Evolutionary conservation across 2,113 vertebrate genomes (phyloP), one percentile per base, ranked within the genome.

Genomic region (Atlantisia rogersi): DNA sequence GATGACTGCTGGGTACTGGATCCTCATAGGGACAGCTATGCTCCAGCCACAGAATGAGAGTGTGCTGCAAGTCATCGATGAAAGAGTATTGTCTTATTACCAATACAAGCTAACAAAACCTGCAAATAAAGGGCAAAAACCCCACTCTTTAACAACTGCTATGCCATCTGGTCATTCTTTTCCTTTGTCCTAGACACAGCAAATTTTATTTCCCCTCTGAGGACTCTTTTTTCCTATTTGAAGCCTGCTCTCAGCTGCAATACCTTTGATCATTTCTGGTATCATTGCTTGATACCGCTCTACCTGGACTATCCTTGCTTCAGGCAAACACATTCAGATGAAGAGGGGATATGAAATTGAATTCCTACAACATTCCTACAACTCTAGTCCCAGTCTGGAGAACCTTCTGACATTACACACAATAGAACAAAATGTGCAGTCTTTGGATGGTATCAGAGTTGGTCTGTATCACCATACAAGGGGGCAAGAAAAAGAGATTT

Each of bases 31-130:
- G 22, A 29, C 52, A 80, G 60, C 71, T 62, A 2, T 56, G 50
- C 62, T 85, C 17, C 63, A 56, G 29, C 53, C 53, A 40, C 15
- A 19, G 74, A 85, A 82, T 67, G 42, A 89, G 31, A 65, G 24
- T 35, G 18, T 2, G 2, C 68, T 73, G 44, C 46, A 58, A 74
- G 29, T 76, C 28, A 32, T 7, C 0, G 0, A 4, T 42, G 35
- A 56, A 70, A 40, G 19, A 79, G 1, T 29, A 5, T 73, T 48
- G 68, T 91, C 39, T 39, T 73, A 1, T 56, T 53, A n/a, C 44
- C 40, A 65, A 7, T 35, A 86, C 44, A 46, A 35, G 21, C 37
- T 86, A 69, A 32, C 11, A 88, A 73, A 69, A 40, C n/a, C 44
- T 82, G 35, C 22, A 86, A 62, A 56, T 29, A 48, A 83, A 88